Percentiles rank a stretch among this genome's conserved stretches.
Evolutionary conservation across 1,140 invertebrate genomes (phyloP).

Genomic region (Dendroctonus ponderosae): DNA sequence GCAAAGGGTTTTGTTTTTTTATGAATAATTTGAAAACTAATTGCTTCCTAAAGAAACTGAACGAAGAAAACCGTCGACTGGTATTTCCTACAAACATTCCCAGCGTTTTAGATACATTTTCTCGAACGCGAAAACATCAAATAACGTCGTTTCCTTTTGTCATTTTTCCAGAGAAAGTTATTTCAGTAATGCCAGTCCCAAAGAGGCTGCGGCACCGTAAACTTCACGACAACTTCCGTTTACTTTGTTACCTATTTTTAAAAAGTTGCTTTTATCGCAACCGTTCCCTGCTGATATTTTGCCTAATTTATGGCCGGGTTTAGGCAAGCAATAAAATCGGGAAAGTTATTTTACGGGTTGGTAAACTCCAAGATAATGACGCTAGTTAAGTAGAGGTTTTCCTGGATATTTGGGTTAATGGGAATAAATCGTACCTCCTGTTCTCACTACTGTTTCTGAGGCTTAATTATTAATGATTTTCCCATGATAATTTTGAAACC

Average conservation of each 20-base stretch:
- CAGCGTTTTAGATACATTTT: too few relatives aligned
- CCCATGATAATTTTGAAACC: too few relatives aligned
- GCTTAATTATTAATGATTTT: too few relatives aligned
- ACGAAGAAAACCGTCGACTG: too few relatives aligned
- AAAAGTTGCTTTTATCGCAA: constrained; percentile 12
- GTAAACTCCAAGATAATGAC: constrained; percentile 16
- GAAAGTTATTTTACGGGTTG: constrained; percentile 20
- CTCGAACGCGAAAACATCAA: too few relatives aligned
- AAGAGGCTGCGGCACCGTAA: neutral
- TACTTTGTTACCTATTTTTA: neutral
- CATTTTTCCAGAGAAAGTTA: too few relatives aligned
- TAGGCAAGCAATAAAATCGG: constrained; percentile 1
- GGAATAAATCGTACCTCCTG: neutral
- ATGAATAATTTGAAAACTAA: too few relatives aligned
- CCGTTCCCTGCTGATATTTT: constrained; percentile 7
- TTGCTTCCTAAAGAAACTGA: too few relatives aligned
- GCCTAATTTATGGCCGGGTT: constrained; percentile 9
- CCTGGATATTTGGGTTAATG: neutral
- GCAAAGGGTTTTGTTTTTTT: too few relatives aligned
- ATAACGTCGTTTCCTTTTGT: too few relatives aligned
- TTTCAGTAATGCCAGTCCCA: constrained; percentile 6
- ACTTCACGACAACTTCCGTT: neutral
- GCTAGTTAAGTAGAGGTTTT: neutral
- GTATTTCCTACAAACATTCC: too few relatives aligned
- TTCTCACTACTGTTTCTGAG: neutral